Evolutionary conservation across 2,113 vertebrate species (phyloP), one percentile per base, ranked within the genome.

Genomic region (Hoplias malabaricus): DNA sequence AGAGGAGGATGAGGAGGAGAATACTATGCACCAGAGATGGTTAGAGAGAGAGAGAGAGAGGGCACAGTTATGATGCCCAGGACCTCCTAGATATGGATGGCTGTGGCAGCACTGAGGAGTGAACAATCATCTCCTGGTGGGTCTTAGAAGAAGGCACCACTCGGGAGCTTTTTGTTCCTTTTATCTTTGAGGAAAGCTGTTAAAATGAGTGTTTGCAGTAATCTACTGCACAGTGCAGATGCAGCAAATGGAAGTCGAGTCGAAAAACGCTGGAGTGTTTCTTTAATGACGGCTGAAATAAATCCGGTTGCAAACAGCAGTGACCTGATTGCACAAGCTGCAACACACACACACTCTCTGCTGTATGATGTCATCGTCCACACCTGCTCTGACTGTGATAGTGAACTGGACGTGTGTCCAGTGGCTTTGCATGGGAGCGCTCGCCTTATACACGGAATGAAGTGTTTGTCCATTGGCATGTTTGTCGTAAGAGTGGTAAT

Each of bases 351-450:
- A 69, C 31, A 69, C 23, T 27, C 23, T 36, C 34, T 61, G 19
- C 16, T 21, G 27, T 27, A 34, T 73, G 40, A 73, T 46, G 46
- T 66, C 74, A 77, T 33, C 25, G 16, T 66, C 14, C 13, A n/a
- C 23, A 63, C 57, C 9, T 50, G 72, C 11, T 46, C 57, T 19
- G n/a, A 56, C n/a, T 54, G 69, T 27, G 69, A 50, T 31, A 9
- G 11, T 31, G 11, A 56, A 65, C 42, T 19, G 46, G 61, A 48
- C 43, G 27, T 48, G 11, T 16, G 16, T 31, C 59, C 73, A 48
- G 57, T 14, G 10, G 48, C 59, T 79, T 46, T 76, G 81, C 77
- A 75, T 82, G 81, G n/a, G 27, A 78, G 54, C 13, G 66, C 43
- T 63, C 4, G 50, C 40, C 53, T 34, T 62, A 29, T 67, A 42